Evolutionary conservation across 64 coral and sea anemone genomes (phyloP), one percentile per base, ranked within the genome.

Genomic region (Montipora capricornis): DNA sequence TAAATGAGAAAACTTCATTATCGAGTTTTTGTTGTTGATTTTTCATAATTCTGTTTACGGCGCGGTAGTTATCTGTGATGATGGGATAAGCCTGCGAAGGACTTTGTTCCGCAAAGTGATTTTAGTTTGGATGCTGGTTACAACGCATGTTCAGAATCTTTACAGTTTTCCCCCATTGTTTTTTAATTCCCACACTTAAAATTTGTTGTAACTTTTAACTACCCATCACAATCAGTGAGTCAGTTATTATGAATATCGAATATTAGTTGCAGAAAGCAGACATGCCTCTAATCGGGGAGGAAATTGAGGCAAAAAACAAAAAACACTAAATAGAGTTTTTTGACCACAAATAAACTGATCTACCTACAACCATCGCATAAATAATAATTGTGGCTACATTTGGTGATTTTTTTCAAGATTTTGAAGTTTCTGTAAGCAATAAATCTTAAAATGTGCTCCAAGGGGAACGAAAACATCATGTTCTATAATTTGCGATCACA

Each of bases 281-380:
- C 37, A 1, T 37, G 37, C 37, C 37, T 37, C 37, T 37, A 37
- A 37, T 37, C 2, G 81, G 81, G 14, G 3, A 61, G 49, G 47
- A 84, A 76, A 76, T 12, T 57, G 20, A 6, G 11, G 45, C 81
- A 2, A 68, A 84, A 66, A 46, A 69, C 47, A 71, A 8, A 86
- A 66, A n/a, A 48, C 17, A 9, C 5, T 70, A 70, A 50, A 50
- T 68, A 19, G 22, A 17, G 17, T n/a, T 71, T 47, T 47, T 86
- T 86, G 64, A 86, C 82, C 82, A 50, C 82, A 86, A 86, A 86
- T 86, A 71, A 50, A 86, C 16, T 51, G 16, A 51, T 50, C 45
- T 24, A 16, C 10, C 14, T 4, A 4, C 64, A 86, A 86, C 49
- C 66, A 86, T n/a, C 44, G 45, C 4, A 22, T 8, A 73, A 86